Conservation (phyloP, 2,888 invertebrate species). For the Heliconius ethilla region DNA sequence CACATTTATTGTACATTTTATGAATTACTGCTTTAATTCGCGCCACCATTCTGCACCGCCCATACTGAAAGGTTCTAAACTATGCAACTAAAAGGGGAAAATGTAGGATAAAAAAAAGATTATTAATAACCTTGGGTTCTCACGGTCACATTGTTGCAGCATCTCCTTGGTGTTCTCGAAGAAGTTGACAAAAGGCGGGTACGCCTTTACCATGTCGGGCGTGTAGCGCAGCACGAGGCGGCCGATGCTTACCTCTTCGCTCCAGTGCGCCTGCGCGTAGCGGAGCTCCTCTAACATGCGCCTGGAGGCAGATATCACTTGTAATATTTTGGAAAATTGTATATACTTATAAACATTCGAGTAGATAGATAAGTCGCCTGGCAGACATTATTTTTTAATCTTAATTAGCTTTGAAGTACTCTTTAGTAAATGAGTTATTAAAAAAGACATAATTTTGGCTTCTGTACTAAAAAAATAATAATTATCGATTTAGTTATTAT, state of each 20-base stretch:
- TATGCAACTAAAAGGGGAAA: background rate
- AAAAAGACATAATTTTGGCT: no score
- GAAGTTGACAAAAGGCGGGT: slow-evolving; percentile 99
- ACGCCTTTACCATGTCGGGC: slow-evolving; percentile 94
- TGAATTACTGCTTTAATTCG: background rate
- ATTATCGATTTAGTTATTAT: no score
- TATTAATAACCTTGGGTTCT: slow-evolving; percentile 87
- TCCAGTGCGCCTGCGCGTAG: slow-evolving; percentile 89
- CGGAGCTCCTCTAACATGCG: slow-evolving; percentile 85
- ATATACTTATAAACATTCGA: background rate
- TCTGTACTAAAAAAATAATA: no score
- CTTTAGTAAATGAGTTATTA: no score
- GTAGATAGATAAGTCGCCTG: background rate
- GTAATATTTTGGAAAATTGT: background rate
- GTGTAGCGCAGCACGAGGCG: slow-evolving; percentile 93
- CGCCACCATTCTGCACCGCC: background rate
- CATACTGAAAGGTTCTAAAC: background rate
- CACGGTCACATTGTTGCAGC: slow-evolving; percentile 93
- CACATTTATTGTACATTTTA: no score
- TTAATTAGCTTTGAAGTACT: no score
- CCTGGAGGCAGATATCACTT: slow-evolving; percentile 49
- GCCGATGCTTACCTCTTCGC: slow-evolving; percentile 93
- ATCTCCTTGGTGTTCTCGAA: slow-evolving; percentile 98
- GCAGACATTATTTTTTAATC: no score
- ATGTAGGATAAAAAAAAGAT: background rate